Base-by-base conservation (phyloP, 2,797 vertebrate species). In the Cossypha heuglini region DNA sequence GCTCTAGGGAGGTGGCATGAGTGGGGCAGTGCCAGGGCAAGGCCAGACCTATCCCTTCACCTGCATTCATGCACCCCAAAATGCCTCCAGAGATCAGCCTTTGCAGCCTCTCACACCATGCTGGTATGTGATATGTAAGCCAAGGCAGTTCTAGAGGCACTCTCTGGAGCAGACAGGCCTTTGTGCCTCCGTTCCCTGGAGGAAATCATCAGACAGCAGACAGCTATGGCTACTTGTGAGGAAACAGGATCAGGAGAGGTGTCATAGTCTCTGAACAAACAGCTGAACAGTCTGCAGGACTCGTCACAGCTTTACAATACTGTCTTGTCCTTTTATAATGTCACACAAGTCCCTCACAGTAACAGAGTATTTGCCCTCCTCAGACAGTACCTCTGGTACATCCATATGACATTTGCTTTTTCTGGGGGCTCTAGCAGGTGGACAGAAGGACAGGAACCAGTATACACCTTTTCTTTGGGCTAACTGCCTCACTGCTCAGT, bases 61-160 rank as follows among this genome's bases (percentile, higher is more conserved):
- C 12, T 7, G 10, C 15, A 19, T 0, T 0, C 15, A 9, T 13
- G 22, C 28, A 9, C 15, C 37, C 38, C 28, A 29, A 21, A 67
- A 14, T 38, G 6, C 16, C 54, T 43, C 24, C 38, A 46, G 33
- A 29, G n/a, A 33, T 24, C 28, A 33, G 9, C 7, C 38, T 24
- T 9, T 33, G 22, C 40, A 61, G 54, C 31, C 28, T 38, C 28
- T 68, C 54, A 17, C 72, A 11, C 20, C 2, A 0, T 26, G 8
- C 11, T 33, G 59, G 5, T 18, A 4, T 22, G 17, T 26, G 21
- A 22, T 14, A 13, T 5, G 13, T 9, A 7, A 20, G 26, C 6
- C 31, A 73, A 54, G 26, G 29, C 21, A 38, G 43, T 42, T 45
- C 24, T 42, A 45, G 21, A 9, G 38, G 38, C 38, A 28, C 2